phyloP scores from a whole-genome alignment of 2,113 vertebrate genomes.

The Chionodraco myersi region DNA sequence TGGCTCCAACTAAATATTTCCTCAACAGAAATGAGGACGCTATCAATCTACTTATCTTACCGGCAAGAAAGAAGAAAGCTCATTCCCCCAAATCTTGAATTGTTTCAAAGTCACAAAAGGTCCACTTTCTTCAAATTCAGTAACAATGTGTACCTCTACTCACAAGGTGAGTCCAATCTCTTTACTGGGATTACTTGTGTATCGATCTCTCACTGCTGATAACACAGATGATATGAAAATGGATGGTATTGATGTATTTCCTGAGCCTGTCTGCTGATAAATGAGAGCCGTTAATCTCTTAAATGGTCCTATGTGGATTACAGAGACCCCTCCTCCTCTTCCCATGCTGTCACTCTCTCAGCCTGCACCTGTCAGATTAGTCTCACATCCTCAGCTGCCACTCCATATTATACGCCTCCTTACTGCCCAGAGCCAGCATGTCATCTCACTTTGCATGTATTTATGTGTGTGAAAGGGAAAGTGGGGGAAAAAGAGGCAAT shows the following conservation, averaged over 20 bases:
- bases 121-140: conserved; percentile 12
- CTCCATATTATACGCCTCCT: conserved; percentile 72
- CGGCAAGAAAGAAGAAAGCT: not conserved
- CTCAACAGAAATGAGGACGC: not conserved
- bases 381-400: conserved; percentile 75
- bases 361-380: conserved; percentile 83
- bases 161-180: conserved; percentile 16
- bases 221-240: conserved; percentile 23
- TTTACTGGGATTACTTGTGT: conserved; percentile 33
- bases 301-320: conserved; percentile 40
- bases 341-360: conserved; percentile 75
- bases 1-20: not conserved
- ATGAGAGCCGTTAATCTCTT: conserved; percentile 61
- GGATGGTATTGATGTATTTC: conserved; percentile 16
- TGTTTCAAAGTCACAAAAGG: not conserved
- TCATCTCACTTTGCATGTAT: conserved; percentile 64
- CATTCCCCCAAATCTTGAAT: not conserved
- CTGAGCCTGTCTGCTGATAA: conserved; percentile 29
- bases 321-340: conserved; percentile 49
- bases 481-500: not conserved
- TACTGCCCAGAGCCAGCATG: conserved; percentile 38
- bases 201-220: conserved; percentile 15
- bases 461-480: conserved; percentile 47
- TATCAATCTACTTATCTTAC: not conserved
- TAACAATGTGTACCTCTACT: conserved; percentile 16